These are phyloP conservation scores for Zeuzera pyrina DNA, from an alignment of 2,888 invertebrate species.

Conservation along the genomic window DNA sequence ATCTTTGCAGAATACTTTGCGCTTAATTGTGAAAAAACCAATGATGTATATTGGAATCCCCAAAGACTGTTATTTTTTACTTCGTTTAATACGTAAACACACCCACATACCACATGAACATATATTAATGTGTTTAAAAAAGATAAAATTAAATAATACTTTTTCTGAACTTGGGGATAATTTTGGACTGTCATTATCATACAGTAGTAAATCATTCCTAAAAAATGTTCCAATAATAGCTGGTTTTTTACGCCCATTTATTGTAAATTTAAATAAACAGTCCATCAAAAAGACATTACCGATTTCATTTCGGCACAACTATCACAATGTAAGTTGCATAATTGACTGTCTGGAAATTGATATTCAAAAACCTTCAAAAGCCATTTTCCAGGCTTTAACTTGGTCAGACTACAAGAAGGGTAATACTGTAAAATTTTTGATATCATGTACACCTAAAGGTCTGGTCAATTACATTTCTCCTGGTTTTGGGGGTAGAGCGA, in stretches of 20 bases:
- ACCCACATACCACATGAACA: slow-evolving; percentile 10
- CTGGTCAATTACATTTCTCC: slow-evolving; percentile 15
- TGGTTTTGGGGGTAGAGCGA: slow-evolving; percentile 14
- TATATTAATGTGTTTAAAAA: slow-evolving; percentile 8
- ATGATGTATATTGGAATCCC: slow-evolving; percentile 12
- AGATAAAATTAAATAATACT: background rate
- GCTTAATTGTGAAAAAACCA: slow-evolving; percentile 12
- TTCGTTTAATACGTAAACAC: slow-evolving; percentile 13
- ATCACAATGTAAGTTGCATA: slow-evolving; percentile 11
- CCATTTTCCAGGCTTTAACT: slow-evolving; percentile 13
- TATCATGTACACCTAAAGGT: slow-evolving; percentile 17
- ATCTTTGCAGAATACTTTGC: slow-evolving; percentile 10
- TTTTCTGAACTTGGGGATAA: no score
- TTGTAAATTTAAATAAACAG: slow-evolving; percentile 9
- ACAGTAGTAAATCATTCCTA: slow-evolving; percentile 4
- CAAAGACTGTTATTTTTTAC: slow-evolving; percentile 8
- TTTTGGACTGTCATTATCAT: slow-evolving; percentile 1
- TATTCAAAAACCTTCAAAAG: slow-evolving; percentile 15
- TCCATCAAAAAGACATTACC: slow-evolving; percentile 12
- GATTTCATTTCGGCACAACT: slow-evolving; percentile 10
- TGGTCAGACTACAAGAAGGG: slow-evolving; percentile 14
- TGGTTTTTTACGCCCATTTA: slow-evolving; percentile 3
- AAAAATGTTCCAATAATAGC: slow-evolving; percentile 4
- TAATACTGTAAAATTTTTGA: slow-evolving; percentile 20
- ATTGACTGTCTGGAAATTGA: no score